These are phyloP conservation scores for Erebia ligea DNA, from an alignment of 2,888 invertebrate species.

Conservation along the genomic window DNA sequence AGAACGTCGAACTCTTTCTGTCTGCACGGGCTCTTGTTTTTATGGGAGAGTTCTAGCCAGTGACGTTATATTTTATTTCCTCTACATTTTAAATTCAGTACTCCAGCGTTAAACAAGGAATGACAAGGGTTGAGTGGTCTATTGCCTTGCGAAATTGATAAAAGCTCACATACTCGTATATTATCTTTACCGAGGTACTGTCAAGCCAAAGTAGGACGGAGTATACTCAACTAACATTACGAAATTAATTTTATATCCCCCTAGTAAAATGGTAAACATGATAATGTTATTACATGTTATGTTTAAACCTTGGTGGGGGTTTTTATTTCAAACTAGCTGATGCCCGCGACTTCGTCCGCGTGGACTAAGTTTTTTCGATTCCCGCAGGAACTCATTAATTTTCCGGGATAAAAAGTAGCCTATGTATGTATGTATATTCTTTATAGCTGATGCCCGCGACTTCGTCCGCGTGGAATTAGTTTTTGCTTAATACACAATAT, in stretches of 20 bases:
- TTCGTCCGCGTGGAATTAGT: too few species aligned
- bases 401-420: too few species aligned
- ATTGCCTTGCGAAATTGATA: neutral
- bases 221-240: neutral
- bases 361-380: too few species aligned
- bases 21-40: neutral
- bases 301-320: neutral
- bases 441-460: too few species aligned
- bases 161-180: neutral
- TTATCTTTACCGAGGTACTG: neutral
- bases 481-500: too few species aligned
- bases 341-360: too few species aligned
- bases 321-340: too few species aligned
- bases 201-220: neutral
- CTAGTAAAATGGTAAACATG: neutral
- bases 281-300: neutral
- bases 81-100: conserved; percentile 5
- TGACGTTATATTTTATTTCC: neutral
- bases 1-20: too few species aligned
- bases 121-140: conserved; percentile 6
- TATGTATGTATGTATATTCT: too few species aligned
- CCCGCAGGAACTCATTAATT: too few species aligned
- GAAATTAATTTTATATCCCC: conserved; percentile 5
- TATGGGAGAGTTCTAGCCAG: neutral
- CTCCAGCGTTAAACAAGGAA: neutral